A percentile compares a stretch with the other conserved stretches of the same genome.
phyloP scores from a whole-genome alignment of 2,888 invertebrate genomes.

The Sesia apiformis region DNA sequence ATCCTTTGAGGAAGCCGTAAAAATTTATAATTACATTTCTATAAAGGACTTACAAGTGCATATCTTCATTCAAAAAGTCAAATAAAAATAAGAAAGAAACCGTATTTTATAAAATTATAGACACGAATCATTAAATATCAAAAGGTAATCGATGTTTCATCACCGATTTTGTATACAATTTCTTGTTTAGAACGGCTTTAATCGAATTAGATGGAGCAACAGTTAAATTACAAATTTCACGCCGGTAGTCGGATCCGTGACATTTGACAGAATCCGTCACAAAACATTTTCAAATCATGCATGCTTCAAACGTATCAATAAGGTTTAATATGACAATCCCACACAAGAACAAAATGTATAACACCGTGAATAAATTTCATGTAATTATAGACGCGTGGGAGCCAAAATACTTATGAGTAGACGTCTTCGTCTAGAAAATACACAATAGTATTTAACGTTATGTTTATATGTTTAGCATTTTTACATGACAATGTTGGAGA shows the following conservation, averaged over 20 bases:
- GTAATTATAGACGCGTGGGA: not conserved
- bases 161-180: conserved; percentile 17
- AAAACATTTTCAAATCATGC: conserved; percentile 27
- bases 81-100: no score
- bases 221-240: conserved; percentile 60
- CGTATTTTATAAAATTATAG: conserved; percentile 3
- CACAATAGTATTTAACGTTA: no score
- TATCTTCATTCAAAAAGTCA: no score
- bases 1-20: not conserved
- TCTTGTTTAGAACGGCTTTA: conserved; percentile 16
- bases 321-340: not conserved
- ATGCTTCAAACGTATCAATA: conserved; percentile 22
- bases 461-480: no score
- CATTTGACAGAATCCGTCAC: conserved; percentile 33
- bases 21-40: no score
- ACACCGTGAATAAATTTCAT: not conserved
- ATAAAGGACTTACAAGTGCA: no score
- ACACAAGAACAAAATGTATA: not conserved
- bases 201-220: conserved; percentile 27
- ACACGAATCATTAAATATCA: conserved; percentile 5
- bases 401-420: not conserved
- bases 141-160: conserved; percentile 28
- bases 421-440: no score
- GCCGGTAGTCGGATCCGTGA: conserved; percentile 34
- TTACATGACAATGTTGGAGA: no score